These are phyloP conservation scores for Sebastes itinus DNA, from an alignment of 2,797 vertebrate genomes.

Conservation along the genomic window DNA sequence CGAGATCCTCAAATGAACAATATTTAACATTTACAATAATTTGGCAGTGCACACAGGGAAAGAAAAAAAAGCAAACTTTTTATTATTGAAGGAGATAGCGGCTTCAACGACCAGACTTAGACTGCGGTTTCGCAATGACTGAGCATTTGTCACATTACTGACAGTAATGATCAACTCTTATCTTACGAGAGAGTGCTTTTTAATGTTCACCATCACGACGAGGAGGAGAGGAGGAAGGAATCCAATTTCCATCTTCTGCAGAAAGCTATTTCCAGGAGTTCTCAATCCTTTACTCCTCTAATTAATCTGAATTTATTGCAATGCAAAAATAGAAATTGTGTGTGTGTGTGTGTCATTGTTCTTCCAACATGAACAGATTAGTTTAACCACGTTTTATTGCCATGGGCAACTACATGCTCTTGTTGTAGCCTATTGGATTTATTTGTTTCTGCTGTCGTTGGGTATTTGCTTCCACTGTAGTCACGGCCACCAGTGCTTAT, in stretches of 20 bases:
- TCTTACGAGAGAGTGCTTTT: conserved; percentile 50
- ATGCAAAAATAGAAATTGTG: conserved; percentile 55
- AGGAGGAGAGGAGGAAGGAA: conserved; percentile 29
- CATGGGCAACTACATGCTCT: neutral
- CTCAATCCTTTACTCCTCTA: conserved; percentile 49
- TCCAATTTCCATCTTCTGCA: conserved; percentile 55
- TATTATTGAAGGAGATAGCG: neutral
- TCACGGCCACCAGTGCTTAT: neutral
- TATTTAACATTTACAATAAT: neutral
- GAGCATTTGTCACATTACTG: conserved; percentile 44
- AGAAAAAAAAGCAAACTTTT: neutral
- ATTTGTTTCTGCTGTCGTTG: conserved; percentile 12
- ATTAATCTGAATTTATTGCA: conserved; percentile 61
- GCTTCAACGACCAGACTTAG: neutral
- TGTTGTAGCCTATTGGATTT: neutral
- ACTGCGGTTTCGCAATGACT: conserved; percentile 12
- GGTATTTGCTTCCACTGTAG: conserved; percentile 3
- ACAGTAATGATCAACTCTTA: conserved; percentile 38
- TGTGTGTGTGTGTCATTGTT: conserved; percentile 12
- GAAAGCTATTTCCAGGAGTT: conserved; percentile 61
- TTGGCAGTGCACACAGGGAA: neutral
- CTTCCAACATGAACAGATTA: neutral
- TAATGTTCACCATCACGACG: conserved; percentile 54
- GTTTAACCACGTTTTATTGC: neutral
- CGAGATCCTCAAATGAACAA: neutral